Conservation (phyloP, 2,113 vertebrate species). For the Cyprinus carpio region DNA sequence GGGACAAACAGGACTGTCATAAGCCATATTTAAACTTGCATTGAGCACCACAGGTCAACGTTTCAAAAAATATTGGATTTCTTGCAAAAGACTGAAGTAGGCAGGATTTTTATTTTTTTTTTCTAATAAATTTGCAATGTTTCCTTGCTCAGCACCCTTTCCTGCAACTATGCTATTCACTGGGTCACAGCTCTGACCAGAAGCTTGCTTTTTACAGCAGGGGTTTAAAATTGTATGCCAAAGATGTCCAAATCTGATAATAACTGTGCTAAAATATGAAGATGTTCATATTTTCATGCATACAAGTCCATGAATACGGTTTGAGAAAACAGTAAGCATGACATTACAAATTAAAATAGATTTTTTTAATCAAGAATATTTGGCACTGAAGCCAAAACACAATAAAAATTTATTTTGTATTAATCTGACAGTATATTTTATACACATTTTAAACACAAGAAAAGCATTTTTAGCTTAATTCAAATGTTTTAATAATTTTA, state of each 20-base stretch:
- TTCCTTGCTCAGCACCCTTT: conserved; percentile 16
- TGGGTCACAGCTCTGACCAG: not conserved
- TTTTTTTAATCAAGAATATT: no score
- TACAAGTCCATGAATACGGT: not conserved
- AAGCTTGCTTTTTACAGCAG: not conserved
- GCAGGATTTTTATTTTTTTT: not conserved
- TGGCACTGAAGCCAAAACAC: no score
- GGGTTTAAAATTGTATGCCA: not conserved
- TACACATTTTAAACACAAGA: no score
- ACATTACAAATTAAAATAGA: no score
- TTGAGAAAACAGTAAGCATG: no score
- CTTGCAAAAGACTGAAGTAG: not conserved
- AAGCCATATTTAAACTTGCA: not conserved
- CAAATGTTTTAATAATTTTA: no score
- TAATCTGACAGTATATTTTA: no score
- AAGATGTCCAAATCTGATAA: not conserved
- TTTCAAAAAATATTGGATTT: not conserved
- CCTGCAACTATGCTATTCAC: not conserved
- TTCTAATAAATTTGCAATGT: not conserved
- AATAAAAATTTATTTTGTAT: no score
- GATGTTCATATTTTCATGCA: not conserved
- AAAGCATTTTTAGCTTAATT: no score
- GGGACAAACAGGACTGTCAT: not conserved
- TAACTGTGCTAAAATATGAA: not conserved
- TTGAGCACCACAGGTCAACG: not conserved